Evolutionary conservation across 1,140 invertebrate genomes (phyloP), one percentile per base, ranked within the genome.

Genomic region (Drosophila pandora): DNA sequence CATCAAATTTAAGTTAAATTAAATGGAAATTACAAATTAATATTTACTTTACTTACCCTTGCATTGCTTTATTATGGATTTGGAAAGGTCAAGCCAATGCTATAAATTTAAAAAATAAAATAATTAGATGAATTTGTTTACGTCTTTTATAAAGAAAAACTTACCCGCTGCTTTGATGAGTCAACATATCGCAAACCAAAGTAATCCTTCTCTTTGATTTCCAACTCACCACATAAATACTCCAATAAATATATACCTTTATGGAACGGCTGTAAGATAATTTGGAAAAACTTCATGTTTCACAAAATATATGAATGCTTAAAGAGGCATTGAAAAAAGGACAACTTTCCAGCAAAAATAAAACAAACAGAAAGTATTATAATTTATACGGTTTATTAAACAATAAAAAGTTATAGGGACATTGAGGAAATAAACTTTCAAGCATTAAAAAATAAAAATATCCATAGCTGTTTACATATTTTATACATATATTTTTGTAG

Each of bases 151-250:
- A 37, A n/a, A 1, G 17, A 9, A 30, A 28, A 1, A 90, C 93
- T 94, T 93, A 97, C 98, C 93, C 98, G 95, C 93, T 99, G 97
- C 83, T 98, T 98, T 77, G 95, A 95, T 30, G 94, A 92, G 93
- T 99, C 98, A 32, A 98, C 97, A 95, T 97, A 99, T 65, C 98
- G 94, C 23, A 99, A 94, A 7, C 98, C 98, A 93, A 99, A 99
- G 93, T 99, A 99, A 93, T 99, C 98, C 82, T 97, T 98, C 93
- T 99, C 98, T 67, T 97, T 94, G 72, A 99, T 95, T 93, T 98
- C 97, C 61, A 99, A 93, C 90, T 98, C 96, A 79, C 96, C 95
- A 92, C 98, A 99, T 58, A 99, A 96, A 94, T 97, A 96, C 90
- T 99, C 98, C 87, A 99, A 93, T 55, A 99, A 94, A 92, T 96